These are phyloP conservation scores for Heterotilapia buettikoferi DNA, from an alignment of 2,113 vertebrate genomes.

Conservation along the genomic window DNA sequence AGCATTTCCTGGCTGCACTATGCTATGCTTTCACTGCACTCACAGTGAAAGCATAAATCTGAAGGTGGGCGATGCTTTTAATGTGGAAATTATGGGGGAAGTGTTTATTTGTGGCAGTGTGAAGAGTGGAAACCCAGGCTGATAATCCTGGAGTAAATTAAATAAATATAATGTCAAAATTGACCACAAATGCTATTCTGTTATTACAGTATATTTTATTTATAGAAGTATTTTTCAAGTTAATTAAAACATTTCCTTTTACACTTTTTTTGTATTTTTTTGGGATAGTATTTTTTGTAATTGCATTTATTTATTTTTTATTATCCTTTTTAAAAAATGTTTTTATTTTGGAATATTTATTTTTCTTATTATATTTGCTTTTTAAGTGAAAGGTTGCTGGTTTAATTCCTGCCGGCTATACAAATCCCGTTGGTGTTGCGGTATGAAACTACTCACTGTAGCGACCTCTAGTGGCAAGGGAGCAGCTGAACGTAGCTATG, in stretches of 20 bases:
- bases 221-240: background rate
- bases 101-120: background rate
- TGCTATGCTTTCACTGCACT: background rate
- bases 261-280: background rate
- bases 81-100: background rate
- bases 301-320: background rate
- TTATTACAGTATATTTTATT: background rate
- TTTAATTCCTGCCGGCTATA: background rate
- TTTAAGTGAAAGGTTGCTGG: background rate
- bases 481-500: background rate
- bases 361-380: background rate
- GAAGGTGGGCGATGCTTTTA: background rate
- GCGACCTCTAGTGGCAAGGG: background rate
- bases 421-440: background rate
- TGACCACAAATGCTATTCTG: background rate
- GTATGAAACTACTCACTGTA: background rate
- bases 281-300: background rate
- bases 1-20: background rate
- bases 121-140: background rate
- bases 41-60: background rate
- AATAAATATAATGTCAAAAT: background rate
- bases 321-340: background rate
- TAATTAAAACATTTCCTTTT: background rate
- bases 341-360: background rate
- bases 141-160: background rate